These are phyloP conservation scores for Muntiacus muntjak DNA, from an alignment of 2,113 vertebrate genomes.

Conservation along the genomic window DNA sequence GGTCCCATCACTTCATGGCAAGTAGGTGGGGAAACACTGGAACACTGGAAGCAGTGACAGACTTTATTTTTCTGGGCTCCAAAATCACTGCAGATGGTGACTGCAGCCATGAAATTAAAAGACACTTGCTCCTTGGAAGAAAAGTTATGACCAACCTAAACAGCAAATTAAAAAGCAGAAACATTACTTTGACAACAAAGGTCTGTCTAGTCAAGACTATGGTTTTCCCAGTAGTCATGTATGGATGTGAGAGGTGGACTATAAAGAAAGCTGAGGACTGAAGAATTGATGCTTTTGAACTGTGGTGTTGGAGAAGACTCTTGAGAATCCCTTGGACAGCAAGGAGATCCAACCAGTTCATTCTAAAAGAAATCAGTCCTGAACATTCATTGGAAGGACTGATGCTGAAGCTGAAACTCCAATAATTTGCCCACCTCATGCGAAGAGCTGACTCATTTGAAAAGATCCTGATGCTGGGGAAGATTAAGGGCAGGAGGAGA, in stretches of 20 bases:
- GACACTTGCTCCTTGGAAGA: background rate
- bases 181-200: background rate
- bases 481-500: fast-evolving
- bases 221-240: background rate
- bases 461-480: background rate
- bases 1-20: background rate
- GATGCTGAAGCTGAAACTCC: background rate
- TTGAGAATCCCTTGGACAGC: background rate
- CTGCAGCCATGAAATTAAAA: background rate
- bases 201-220: background rate
- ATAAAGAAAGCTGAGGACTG: background rate
- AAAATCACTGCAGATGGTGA: background rate
- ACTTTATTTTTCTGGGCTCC: background rate
- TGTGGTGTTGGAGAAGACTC: background rate
- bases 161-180: background rate
- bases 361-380: background rate
- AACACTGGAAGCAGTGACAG: background rate
- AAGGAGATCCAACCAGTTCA: background rate
- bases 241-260: background rate
- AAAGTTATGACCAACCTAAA: background rate
- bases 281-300: background rate
- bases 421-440: background rate
- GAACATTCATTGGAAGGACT: background rate
- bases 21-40: background rate
- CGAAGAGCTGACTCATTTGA: background rate